phyloP scores from a whole-genome alignment of 1,140 invertebrate genomes.

The Cotesia chilonis region DNA sequence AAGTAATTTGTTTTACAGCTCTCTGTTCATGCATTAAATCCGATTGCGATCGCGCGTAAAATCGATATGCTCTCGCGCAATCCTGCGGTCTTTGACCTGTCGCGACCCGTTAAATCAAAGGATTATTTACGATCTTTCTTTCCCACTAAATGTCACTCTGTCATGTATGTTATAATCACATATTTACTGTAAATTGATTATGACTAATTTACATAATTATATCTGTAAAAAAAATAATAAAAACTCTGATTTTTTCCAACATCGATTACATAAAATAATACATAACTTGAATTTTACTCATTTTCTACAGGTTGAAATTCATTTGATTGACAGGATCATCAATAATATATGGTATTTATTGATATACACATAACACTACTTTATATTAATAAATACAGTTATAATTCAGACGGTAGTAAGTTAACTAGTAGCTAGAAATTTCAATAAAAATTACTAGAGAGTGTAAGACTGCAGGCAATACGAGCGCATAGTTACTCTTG shows the following conservation, averaged over 20 bases:
- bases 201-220: too few relatives aligned
- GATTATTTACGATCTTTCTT: not conserved
- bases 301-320: not conserved
- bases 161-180: too few relatives aligned
- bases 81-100: constrained; percentile 17
- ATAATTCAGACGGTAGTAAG: not conserved
- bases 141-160: constrained; percentile 5
- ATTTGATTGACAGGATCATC: constrained; percentile 16
- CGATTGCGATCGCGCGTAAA: constrained; percentile 27
- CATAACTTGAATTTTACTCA: constrained; percentile 9
- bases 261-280: not conserved
- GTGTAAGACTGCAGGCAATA: not conserved
- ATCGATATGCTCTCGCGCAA: constrained; percentile 25
- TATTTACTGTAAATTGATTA: too few relatives aligned
- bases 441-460: constrained; percentile 14
- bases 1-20: constrained; percentile 2
- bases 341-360: not conserved
- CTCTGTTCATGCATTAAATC: constrained; percentile 18
- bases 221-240: too few relatives aligned
- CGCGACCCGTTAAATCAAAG: constrained; percentile 2
- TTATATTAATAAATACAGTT: constrained; percentile 20
- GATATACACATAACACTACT: not conserved
- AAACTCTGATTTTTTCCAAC: not conserved
- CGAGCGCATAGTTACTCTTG: not conserved
- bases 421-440: constrained; percentile 15